phyloP scores from a whole-genome alignment of 2,113 vertebrate genomes.

The Myxocyprinus asiaticus region DNA sequence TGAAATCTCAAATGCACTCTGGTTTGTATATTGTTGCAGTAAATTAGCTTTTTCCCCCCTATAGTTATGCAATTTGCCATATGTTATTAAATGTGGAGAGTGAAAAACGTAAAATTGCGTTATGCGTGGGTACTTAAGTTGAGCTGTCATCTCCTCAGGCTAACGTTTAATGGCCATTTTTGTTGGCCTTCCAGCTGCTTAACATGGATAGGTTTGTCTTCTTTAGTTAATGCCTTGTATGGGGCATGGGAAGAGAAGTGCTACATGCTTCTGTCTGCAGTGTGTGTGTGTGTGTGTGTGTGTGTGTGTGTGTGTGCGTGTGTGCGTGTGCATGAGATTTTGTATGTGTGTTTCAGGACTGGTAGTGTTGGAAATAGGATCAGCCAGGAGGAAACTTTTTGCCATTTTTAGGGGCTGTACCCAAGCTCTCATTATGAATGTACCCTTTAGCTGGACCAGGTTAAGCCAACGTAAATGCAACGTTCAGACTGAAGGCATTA shows the following conservation, averaged over 20 bases:
- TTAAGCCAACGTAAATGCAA: background rate
- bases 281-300: too few relatives aligned
- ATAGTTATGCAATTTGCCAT: slow-evolving; percentile 13
- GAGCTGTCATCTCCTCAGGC: slow-evolving; percentile 1
- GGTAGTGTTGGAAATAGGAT: slow-evolving; percentile 28
- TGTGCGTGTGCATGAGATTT: too few relatives aligned
- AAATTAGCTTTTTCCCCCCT: too few relatives aligned
- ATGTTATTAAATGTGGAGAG: background rate
- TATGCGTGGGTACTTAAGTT: background rate
- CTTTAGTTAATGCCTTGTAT: slow-evolving; percentile 39
- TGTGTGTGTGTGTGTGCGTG: too few relatives aligned
- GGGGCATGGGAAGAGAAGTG: background rate
- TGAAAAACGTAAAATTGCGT: background rate
- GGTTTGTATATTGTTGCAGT: background rate
- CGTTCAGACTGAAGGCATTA: background rate
- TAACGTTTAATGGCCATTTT: slow-evolving; percentile 28
- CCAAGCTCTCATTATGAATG: background rate
- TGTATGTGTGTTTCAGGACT: background rate
- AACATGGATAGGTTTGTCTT: slow-evolving; percentile 5
- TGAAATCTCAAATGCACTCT: background rate
- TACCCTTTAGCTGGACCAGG: background rate
- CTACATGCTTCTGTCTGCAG: too few relatives aligned
- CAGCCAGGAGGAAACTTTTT: slow-evolving; percentile 24
- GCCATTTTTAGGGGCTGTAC: slow-evolving; percentile 1
- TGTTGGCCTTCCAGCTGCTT: slow-evolving; percentile 32